Conservation (phyloP, 2,888 invertebrate species). For the Pelosia muscerda region DNA sequence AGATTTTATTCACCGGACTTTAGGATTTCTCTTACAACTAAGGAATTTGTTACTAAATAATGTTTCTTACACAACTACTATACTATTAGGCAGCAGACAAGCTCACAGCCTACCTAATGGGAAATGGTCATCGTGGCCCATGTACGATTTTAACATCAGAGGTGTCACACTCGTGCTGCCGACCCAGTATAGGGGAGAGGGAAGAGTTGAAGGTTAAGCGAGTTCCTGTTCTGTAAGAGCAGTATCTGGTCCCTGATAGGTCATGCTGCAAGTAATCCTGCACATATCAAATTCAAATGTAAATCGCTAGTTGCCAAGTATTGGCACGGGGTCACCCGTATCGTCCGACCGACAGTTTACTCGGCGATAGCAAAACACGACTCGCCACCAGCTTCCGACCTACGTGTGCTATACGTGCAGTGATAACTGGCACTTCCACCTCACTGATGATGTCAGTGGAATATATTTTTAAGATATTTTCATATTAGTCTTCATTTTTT, state of each 20-base stretch:
- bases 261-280: background rate
- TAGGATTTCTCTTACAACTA: background rate
- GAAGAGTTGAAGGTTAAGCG: too few relatives aligned
- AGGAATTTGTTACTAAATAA: background rate
- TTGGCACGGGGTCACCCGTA: background rate
- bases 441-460: constrained; percentile 9
- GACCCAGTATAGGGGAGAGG: too few relatives aligned
- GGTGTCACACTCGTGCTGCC: too few relatives aligned
- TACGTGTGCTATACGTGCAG: constrained; percentile 16
- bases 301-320: constrained; percentile 6
- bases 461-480: background rate
- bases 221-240: too few relatives aligned
- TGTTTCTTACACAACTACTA: too few relatives aligned
- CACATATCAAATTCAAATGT: background rate
- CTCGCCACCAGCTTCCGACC: constrained; percentile 27
- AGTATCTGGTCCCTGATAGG: background rate
- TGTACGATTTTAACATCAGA: too few relatives aligned
- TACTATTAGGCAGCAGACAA: too few relatives aligned
- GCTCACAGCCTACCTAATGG: too few relatives aligned
- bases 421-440: constrained; percentile 38
- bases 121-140: too few relatives aligned
- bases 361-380: constrained; percentile 22
- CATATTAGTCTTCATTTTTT: constrained; percentile 7
- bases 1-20: too few relatives aligned
- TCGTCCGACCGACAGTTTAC: constrained; percentile 11